Conservation (phyloP, 2,797 vertebrate species). For the Sciurus carolinensis region DNA sequence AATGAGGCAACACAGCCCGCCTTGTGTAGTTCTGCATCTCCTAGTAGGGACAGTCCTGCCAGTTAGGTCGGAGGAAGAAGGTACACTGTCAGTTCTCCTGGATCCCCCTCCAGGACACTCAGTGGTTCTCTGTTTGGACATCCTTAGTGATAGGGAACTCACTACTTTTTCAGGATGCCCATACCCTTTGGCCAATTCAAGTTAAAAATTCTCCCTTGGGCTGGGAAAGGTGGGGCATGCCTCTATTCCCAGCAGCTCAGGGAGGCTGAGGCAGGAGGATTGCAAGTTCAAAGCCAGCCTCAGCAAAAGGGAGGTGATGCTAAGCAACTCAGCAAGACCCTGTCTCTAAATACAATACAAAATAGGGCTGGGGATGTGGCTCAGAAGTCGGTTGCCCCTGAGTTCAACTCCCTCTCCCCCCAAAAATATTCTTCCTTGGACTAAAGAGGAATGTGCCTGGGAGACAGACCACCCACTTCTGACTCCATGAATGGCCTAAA, state of each 20-base stretch:
- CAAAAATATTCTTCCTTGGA: neutral
- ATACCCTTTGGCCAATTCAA: neutral
- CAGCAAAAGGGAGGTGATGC: no score
- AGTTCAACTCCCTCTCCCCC: no score
- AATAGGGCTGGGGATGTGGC: no score
- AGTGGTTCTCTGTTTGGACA: accelerated
- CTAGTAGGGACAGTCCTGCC: neutral
- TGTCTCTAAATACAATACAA: no score
- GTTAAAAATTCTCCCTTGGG: neutral
- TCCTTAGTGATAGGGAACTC: neutral
- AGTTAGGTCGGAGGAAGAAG: neutral
- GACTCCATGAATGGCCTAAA: neutral
- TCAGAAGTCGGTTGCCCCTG: no score
- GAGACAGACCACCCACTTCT: neutral
- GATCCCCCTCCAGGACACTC: neutral
- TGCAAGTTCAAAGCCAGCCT: no score
- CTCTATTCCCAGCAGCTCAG: no score
- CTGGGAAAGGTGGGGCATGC: no score
- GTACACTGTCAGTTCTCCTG: neutral
- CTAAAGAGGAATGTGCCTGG: neutral
- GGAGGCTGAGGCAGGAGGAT: no score
- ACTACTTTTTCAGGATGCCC: neutral
- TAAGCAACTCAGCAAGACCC: no score
- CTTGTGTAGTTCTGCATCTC: neutral
- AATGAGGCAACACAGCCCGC: neutral